Base-by-base conservation (phyloP, 2,888 invertebrate genomes). In the Eurytoma adleriae region DNA sequence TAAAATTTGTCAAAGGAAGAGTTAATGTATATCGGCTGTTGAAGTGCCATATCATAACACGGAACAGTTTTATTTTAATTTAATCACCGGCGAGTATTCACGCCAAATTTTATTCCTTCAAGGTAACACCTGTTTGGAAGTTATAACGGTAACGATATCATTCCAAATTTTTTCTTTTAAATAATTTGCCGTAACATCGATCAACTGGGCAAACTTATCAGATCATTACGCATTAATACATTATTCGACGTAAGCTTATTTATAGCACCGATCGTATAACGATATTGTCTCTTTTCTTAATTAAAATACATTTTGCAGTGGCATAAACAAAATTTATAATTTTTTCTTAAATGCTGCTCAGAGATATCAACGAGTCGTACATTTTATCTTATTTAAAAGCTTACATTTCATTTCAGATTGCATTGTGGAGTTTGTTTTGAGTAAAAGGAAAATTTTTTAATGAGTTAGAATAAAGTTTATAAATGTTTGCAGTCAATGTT, bases 1-100 rank as follows among this genome's bases (percentile, higher is more conserved):
- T 54, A 27, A 40, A 61, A 40, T 27, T 71, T 70, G 64, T 71
- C 66, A 71, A 27, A n/a, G 30, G n/a, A 50, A 67, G n/a, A 67
- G n/a, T 54, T 72, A 61, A 59, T 64, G 48, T 54, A 62, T 72
- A 59, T 71, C 67, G 54, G 68, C 52, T 56, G 24, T 16, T 18
- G 66, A 27, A 24, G 66, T 20, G 64, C 14, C 30, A 66, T 50
- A 24, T 14, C 62, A 62, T 10, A 40, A 40, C 14, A 10, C 10
- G n/a, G 20, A 48, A 14, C 30, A n/a, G 40, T 75, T 81, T 75
- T 75, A 68, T 72, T 81, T 81, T 81, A 81, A 81, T 81, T 75
- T 74, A 78, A 81, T 81, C 78, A 57, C 30, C 67, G 68, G 16
- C 40, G 27, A 57, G 13, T 48, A 16, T n/a, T 16, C 4, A 54